phyloP scores from a whole-genome alignment of 1,140 invertebrate genomes.

The Arctopsyche grandis region DNA sequence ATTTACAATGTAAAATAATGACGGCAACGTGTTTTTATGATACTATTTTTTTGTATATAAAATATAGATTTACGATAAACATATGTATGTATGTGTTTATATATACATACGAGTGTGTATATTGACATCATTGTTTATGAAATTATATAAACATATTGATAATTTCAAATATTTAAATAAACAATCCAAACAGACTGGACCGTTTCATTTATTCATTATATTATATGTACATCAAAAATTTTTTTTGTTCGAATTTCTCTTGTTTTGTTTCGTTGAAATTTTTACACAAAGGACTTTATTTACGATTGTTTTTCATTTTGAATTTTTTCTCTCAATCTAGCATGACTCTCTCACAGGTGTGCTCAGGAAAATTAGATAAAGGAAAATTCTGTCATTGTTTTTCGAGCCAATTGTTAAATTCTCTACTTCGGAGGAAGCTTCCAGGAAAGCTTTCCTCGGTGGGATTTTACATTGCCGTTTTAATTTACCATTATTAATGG shows the following conservation, averaged over 20 bases:
- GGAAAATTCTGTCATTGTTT: constrained; percentile 37
- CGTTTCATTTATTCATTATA: neutral
- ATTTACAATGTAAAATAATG: constrained; percentile 44
- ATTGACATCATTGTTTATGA: constrained; percentile 29
- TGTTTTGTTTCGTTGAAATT: too few species aligned
- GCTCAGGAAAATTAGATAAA: constrained; percentile 8
- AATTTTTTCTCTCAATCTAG: neutral
- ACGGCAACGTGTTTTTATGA: constrained; percentile 37
- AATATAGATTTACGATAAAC: constrained; percentile 19
- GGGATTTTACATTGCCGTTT: constrained; percentile 33
- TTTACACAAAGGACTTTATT: neutral
- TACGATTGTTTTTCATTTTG: neutral
- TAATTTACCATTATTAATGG: constrained; percentile 45
- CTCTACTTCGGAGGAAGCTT: constrained; percentile 8
- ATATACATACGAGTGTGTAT: neutral
- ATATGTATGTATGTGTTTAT: too few species aligned
- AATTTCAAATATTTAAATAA: constrained; percentile 39
- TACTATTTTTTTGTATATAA: constrained; percentile 44
- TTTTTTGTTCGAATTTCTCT: neutral
- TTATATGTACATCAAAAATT: too few species aligned
- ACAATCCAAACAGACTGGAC: neutral
- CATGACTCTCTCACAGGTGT: constrained; percentile 6
- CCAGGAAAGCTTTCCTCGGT: constrained; percentile 10
- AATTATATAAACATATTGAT: constrained; percentile 35
- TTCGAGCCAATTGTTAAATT: constrained; percentile 46